phyloP scores from a whole-genome alignment of 2,797 vertebrate species.

The Jordanella pulchra region DNA sequence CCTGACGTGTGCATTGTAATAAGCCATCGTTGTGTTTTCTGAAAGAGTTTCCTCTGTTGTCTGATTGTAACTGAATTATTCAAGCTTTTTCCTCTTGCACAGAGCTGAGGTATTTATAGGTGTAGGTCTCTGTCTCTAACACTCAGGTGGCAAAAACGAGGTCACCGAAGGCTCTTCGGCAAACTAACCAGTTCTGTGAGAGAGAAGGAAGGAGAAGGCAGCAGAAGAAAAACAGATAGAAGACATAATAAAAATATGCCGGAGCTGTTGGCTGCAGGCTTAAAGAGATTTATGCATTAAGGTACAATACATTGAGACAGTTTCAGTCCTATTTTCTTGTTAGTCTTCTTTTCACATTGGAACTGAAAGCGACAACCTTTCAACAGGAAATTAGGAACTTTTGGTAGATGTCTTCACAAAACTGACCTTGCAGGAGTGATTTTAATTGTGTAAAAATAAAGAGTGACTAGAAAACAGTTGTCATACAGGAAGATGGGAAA shows the following conservation, averaged over 20 bases:
- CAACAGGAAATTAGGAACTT: constrained; percentile 22
- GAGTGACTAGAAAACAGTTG: constrained; percentile 28
- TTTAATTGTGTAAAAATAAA: constrained; percentile 24
- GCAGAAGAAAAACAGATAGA: constrained; percentile 36
- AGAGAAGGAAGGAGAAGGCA: constrained; percentile 33
- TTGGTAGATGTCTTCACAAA: constrained; percentile 8
- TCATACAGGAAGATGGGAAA: constrained; percentile 17
- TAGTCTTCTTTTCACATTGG: constrained; percentile 24
- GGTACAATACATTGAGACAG: constrained; percentile 20
- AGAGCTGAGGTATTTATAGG: constrained; percentile 72
- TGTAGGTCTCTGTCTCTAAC: constrained; percentile 55
- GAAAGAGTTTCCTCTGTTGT: constrained; percentile 49
- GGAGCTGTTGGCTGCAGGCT: constrained; percentile 50
- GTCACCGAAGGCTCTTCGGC: constrained; percentile 57
- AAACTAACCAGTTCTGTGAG: constrained; percentile 49
- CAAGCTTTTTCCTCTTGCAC: constrained; percentile 60
- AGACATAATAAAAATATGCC: constrained; percentile 30
- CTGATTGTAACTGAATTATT: constrained; percentile 69
- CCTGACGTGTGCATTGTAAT: constrained; percentile 28
- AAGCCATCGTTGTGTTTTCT: constrained; percentile 41
- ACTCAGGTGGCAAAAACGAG: constrained; percentile 52
- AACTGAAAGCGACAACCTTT: constrained; percentile 16
- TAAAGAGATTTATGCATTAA: constrained; percentile 38
- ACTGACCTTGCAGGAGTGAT: constrained; percentile 19
- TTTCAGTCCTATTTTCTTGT: constrained; percentile 15